Conservation (phyloP, 2,797 vertebrate genomes). For the Microchirus variegatus region DNA sequence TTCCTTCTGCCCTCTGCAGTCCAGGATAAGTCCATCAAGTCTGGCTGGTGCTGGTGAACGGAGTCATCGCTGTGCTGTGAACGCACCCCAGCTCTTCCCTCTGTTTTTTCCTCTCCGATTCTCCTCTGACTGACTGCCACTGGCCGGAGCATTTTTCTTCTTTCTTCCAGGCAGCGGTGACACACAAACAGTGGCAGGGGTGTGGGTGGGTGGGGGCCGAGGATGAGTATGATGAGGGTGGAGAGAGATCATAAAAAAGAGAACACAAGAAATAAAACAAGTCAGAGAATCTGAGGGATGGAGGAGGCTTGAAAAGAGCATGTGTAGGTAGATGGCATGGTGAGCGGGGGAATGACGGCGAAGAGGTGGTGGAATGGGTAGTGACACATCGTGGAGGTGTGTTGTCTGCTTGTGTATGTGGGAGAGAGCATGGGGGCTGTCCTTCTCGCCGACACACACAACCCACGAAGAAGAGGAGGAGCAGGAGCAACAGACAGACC, state of each 20-base stretch:
- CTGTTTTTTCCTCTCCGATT: slow-evolving; percentile 16
- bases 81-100: slow-evolving; percentile 28
- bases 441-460: slow-evolving; percentile 65
- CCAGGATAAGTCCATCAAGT: slow-evolving; percentile 68
- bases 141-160: slow-evolving; percentile 58
- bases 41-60: slow-evolving; percentile 17
- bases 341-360: slow-evolving; percentile 56
- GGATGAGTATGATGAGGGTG: slow-evolving; percentile 30
- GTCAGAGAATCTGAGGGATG: slow-evolving; percentile 15
- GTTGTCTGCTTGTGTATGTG: slow-evolving; percentile 67
- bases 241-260: slow-evolving; percentile 5
- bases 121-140: slow-evolving; percentile 15
- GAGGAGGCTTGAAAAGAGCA: slow-evolving; percentile 45
- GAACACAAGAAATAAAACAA: slow-evolving; percentile 13
- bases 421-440: slow-evolving; percentile 73
- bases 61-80: slow-evolving; percentile 30
- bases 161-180: slow-evolving; percentile 57
- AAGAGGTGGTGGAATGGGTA: slow-evolving; percentile 66
- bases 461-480: slow-evolving; percentile 40
- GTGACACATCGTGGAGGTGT: slow-evolving; percentile 77
- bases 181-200: slow-evolving; percentile 43
- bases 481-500: slow-evolving; percentile 38
- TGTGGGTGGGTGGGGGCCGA: slow-evolving; percentile 8
- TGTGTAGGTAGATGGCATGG: slow-evolving; percentile 70
- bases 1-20: slow-evolving; percentile 25